These are phyloP conservation scores for Nemotelus nigrinus DNA, from an alignment of 2,888 invertebrate species.

Conservation along the genomic window DNA sequence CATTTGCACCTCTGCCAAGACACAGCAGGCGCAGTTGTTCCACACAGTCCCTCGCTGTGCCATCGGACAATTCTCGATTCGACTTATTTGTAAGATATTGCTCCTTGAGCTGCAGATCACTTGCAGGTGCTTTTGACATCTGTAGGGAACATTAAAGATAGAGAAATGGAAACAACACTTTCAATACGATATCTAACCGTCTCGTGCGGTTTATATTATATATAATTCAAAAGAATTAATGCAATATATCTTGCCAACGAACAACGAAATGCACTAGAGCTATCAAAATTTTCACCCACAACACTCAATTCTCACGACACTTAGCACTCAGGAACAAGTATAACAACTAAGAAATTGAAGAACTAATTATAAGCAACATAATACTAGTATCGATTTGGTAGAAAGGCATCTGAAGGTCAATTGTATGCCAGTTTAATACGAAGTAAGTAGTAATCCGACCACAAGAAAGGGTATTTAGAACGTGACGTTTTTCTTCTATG, in stretches of 20 bases:
- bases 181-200: slow-evolving; percentile 7
- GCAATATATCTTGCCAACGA: slow-evolving; percentile 3
- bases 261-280: background rate
- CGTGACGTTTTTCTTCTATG: slow-evolving; percentile 15
- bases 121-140: slow-evolving; percentile 42
- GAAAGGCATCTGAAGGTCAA: slow-evolving; percentile 34
- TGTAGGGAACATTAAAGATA: slow-evolving; percentile 1
- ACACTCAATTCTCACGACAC: background rate
- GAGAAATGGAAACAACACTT: background rate
- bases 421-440: slow-evolving; percentile 29
- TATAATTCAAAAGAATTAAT: background rate
- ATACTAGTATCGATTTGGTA: slow-evolving; percentile 39
- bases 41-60: slow-evolving; percentile 77
- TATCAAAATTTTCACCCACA: background rate
- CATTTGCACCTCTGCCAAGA: slow-evolving; percentile 84
- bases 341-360: slow-evolving; percentile 19
- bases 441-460: slow-evolving; percentile 23
- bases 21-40: slow-evolving; percentile 86
- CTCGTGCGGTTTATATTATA: slow-evolving; percentile 19
- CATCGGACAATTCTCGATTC: slow-evolving; percentile 71
- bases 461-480: slow-evolving; percentile 12
- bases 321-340: slow-evolving; percentile 6
- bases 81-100: slow-evolving; percentile 82
- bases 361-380: background rate
- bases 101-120: slow-evolving; percentile 64